Percentiles rank a stretch among this genome's conserved stretches.
These are phyloP conservation scores for Lamellibrachia columna DNA, from an alignment of 2,888 invertebrate species.

Conservation along the genomic window DNA sequence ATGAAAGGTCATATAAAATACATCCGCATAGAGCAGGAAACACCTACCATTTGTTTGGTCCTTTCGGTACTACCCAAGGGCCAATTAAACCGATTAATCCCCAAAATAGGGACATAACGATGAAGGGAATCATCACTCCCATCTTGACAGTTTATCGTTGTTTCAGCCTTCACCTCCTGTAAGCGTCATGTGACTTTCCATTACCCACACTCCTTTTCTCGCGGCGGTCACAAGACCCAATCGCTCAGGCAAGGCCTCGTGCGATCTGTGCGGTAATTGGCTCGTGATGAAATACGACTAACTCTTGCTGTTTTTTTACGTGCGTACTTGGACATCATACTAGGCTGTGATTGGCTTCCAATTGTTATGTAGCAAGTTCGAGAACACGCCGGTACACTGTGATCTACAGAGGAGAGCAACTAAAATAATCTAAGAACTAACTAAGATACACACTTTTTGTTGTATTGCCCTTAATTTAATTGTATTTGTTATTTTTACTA, in stretches of 20 bases:
- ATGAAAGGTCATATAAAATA: background rate
- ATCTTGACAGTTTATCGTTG: background rate
- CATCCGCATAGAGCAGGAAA: background rate
- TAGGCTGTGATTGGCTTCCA: no score
- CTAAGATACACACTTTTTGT: no score
- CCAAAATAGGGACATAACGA: constrained; percentile 3
- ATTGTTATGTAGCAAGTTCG: no score
- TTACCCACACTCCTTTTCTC: background rate
- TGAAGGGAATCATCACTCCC: background rate
- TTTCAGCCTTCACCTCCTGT: background rate
- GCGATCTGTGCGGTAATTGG: no score
- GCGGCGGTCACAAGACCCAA: background rate
- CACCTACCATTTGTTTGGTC: constrained; percentile 11
- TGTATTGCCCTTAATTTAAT: no score
- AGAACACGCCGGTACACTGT: no score
- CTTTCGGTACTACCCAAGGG: background rate
- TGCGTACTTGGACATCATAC: no score
- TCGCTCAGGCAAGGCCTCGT: background rate
- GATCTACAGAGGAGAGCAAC: no score
- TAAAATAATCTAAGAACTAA: no score
- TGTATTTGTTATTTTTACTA: no score
- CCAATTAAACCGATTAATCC: constrained; percentile 11
- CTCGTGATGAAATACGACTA: no score
- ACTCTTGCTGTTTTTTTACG: no score
- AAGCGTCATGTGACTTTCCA: background rate